Base-by-base conservation (phyloP, 2,888 invertebrate genomes). In the Drosophila glabriapex region DNA sequence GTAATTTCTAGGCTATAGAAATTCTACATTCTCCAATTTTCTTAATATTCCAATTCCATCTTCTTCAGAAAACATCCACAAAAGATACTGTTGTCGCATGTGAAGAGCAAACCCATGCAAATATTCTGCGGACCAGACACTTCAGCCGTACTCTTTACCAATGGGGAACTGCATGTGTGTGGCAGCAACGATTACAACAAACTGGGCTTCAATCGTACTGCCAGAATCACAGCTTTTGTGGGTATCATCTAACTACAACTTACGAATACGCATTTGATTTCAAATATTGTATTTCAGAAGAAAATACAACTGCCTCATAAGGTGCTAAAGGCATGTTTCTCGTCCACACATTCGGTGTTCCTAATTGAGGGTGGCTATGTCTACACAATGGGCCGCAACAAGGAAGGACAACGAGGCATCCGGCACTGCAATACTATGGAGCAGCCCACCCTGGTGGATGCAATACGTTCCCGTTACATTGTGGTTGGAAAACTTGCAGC, bases 141-240 rank as follows among this genome's bases (percentile, higher is more conserved):
- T 0, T 95, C 95, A 0, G 94, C 95, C 72, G 93, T 95, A 35
- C 91, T 96, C 10, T 95, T 95, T 19, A 93, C 94, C 61, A 94
- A 94, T 68, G 96, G 96, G 3, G 94, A 94, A 43, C 91, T 96
- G 46, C 94, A 95, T 71, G 95, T 95, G 7, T 95, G 95, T 89
- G 96, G 96, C 19, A 94, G 94, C 72, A 96, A 95, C 85, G 93
- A 94, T 54, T 94, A 94, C 90, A 96, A 96, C 86, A 96, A 96
- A 88, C 93, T 96, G 46, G 96, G 96, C 33, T 94, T 96, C 35
- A 90, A 91, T 62, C 92, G 92, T 33, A 74, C 92, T 3, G 82
- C 88, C 43, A 92, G 91, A 70, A 90, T 93, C 31, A 91, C 89
- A 61, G 83, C 90, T 43, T 92, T 93, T 81, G 93, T 93, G 84